Evolutionary conservation across 2,888 invertebrate species (phyloP).

Genomic region (Brassicogethes aeneus): DNA sequence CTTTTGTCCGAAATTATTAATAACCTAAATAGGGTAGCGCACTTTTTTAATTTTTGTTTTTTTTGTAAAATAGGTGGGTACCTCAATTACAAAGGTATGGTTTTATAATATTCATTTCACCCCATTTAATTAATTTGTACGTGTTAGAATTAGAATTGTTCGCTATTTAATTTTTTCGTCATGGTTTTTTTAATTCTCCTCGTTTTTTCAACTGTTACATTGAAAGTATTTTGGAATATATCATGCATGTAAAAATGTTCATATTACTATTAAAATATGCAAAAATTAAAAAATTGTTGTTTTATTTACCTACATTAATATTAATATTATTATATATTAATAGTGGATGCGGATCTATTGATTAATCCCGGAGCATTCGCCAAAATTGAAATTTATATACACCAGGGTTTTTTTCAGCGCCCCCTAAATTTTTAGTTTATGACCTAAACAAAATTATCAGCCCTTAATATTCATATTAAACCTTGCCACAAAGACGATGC

Average conservation of each 20-base stretch:
- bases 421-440: too few relatives aligned
- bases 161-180: constrained; percentile 26
- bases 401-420: too few relatives aligned
- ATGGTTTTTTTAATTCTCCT: constrained; percentile 26
- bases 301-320: neutral
- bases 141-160: constrained; percentile 22
- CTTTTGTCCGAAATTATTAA: neutral
- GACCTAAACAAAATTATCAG: too few relatives aligned
- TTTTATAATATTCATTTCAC: constrained; percentile 23
- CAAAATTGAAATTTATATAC: too few relatives aligned
- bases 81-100: constrained; percentile 28
- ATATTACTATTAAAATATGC: constrained; percentile 33
- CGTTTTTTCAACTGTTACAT: constrained; percentile 25
- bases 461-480: too few relatives aligned
- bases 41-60: constrained; percentile 10
- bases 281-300: constrained; percentile 12
- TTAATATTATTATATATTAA: neutral
- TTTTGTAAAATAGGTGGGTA: constrained; percentile 24
- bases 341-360: too few relatives aligned
- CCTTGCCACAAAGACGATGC: too few relatives aligned
- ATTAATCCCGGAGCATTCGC: too few relatives aligned
- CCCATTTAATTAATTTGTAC: constrained; percentile 23
- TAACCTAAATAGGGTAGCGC: constrained; percentile 9
- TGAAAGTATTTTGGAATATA: constrained; percentile 34
- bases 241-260: constrained; percentile 41